Evolutionary conservation across 2,888 invertebrate species (phyloP).

Genomic region (Balanococcus diminutus): DNA sequence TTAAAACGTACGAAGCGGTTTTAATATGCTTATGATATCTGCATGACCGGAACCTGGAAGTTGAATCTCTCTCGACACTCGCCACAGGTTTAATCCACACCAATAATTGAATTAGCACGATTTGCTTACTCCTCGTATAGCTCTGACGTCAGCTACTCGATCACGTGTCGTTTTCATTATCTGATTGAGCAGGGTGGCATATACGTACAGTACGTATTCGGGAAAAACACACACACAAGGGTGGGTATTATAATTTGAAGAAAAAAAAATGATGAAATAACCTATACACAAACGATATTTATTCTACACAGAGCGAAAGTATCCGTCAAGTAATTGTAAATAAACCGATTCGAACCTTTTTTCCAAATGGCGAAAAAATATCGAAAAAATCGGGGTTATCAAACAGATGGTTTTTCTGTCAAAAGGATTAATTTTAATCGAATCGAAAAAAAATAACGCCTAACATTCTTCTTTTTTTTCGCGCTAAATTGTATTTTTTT

Average conservation of each 20-base stretch:
- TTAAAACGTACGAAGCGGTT: conserved; percentile 35
- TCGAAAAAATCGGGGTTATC: conserved; percentile 31
- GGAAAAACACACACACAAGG: background rate
- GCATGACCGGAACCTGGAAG: conserved; percentile 42
- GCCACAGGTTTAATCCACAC: background rate
- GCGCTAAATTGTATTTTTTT: conserved; percentile 18
- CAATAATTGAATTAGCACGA: conserved; percentile 50
- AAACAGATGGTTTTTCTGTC: conserved; percentile 40
- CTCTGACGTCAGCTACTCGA: conserved; percentile 28
- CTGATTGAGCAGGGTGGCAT: conserved; percentile 4
- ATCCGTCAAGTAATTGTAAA: conserved; percentile 37
- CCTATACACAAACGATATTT: background rate
- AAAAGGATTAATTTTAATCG: conserved; percentile 42
- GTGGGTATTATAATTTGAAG: conserved; percentile 28
- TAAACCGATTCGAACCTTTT: background rate
- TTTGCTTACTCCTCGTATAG: background rate
- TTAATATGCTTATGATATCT: conserved; percentile 36
- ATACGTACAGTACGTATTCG: background rate
- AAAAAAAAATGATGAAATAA: background rate
- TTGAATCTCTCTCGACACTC: background rate
- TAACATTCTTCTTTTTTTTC: background rate
- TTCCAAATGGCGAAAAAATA: background rate
- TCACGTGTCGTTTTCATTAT: conserved; percentile 39
- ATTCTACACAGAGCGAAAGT: background rate
- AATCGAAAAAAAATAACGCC: conserved; percentile 40